phyloP scores from a whole-genome alignment of 2,888 invertebrate genomes.

The Eubasilissa splendida region DNA sequence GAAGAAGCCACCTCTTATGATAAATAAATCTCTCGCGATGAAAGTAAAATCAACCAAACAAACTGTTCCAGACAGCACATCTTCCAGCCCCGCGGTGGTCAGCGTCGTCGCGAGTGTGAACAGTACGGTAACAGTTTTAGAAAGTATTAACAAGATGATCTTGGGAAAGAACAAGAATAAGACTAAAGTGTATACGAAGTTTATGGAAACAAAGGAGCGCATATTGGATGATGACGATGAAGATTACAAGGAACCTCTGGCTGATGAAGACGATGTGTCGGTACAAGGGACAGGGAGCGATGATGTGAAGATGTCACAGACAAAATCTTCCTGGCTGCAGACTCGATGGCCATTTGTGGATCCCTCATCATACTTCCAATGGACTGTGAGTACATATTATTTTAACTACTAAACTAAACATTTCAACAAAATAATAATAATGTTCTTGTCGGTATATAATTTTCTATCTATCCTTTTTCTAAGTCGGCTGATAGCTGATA shows the following conservation, averaged over 20 bases:
- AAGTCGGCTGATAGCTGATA: no score
- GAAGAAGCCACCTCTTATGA: slow-evolving; percentile 60
- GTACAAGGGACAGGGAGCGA: slow-evolving; percentile 67
- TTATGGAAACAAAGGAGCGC: slow-evolving; percentile 68
- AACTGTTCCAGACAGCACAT: slow-evolving; percentile 54
- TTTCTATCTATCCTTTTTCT: no score
- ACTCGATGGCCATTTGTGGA: slow-evolving; percentile 78
- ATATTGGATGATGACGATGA: slow-evolving; percentile 67
- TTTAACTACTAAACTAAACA: background rate
- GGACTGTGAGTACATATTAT: slow-evolving; percentile 72
- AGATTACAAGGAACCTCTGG: slow-evolving; percentile 69
- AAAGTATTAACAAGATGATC: slow-evolving; percentile 14
- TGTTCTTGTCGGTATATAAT: no score
- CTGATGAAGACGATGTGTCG: slow-evolving; percentile 70
- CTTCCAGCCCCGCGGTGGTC: slow-evolving; percentile 60
- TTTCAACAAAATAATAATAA: background rate
- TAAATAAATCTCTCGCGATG: slow-evolving; percentile 63
- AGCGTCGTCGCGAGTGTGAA: slow-evolving; percentile 61
- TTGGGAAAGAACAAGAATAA: slow-evolving; percentile 64
- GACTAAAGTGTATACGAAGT: slow-evolving; percentile 61
- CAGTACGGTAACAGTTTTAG: slow-evolving; percentile 60
- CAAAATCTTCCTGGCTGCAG: slow-evolving; percentile 73
- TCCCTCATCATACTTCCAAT: slow-evolving; percentile 78
- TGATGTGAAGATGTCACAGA: slow-evolving; percentile 60
- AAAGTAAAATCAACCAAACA: slow-evolving; percentile 56